phyloP scores from a whole-genome alignment of 2,888 invertebrate genomes.

The Thyatira batis region DNA sequence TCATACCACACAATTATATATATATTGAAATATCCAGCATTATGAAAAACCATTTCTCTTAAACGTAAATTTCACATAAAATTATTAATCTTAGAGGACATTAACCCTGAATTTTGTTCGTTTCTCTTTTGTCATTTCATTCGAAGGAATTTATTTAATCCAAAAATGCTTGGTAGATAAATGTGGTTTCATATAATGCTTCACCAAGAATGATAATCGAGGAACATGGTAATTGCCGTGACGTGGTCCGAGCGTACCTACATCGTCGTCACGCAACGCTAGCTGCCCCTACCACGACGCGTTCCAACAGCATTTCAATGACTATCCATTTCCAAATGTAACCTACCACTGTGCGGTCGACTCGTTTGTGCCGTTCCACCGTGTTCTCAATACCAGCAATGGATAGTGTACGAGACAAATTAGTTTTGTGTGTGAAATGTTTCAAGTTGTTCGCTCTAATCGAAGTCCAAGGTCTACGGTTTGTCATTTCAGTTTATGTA shows the following conservation, averaged over 20 bases:
- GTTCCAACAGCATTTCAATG: constrained; percentile 44
- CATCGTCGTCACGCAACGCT: constrained; percentile 69
- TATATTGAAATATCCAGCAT: neutral
- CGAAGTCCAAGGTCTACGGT: constrained; percentile 68
- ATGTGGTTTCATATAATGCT: constrained; percentile 41
- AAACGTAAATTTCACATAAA: too few relatives aligned
- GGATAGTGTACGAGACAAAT: constrained; percentile 43
- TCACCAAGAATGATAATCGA: constrained; percentile 56
- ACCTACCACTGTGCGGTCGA: constrained; percentile 41
- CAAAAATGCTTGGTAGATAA: constrained; percentile 35
- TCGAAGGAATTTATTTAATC: constrained; percentile 23
- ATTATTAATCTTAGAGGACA: too few relatives aligned
- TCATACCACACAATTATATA: too few relatives aligned
- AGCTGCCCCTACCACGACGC: constrained; percentile 65
- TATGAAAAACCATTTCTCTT: neutral
- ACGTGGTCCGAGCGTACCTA: constrained; percentile 50
- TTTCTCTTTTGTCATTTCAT: constrained; percentile 5
- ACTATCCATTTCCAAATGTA: constrained; percentile 37
- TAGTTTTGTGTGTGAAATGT: constrained; percentile 43
- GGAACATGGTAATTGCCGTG: constrained; percentile 66
- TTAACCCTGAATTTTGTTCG: neutral
- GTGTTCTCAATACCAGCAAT: constrained; percentile 55
- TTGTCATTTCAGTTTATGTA: constrained; percentile 55
- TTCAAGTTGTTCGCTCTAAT: constrained; percentile 46
- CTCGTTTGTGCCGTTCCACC: constrained; percentile 36